Evolutionary conservation across 2,888 invertebrate species (phyloP), one percentile per base, ranked within the genome.

Genomic region (Morpho deidamia): DNA sequence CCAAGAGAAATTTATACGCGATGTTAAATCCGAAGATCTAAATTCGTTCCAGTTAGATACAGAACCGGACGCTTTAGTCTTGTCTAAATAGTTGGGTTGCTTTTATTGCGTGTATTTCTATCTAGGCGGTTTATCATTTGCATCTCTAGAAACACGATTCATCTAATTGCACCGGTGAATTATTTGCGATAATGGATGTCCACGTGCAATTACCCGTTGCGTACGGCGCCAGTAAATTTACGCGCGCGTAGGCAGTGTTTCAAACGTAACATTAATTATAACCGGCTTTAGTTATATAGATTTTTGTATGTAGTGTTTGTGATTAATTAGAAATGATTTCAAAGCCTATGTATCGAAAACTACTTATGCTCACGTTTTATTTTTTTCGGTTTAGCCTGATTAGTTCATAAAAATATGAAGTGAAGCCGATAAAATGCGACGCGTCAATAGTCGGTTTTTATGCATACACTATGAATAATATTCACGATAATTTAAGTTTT

Each of bases 151-250:
- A 78, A 78, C 79, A 74, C 73, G 75, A 72, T 76, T 76, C 78
- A 74, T 79, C 75, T 83, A 81, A 83, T 83, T 83, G 79, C 78
- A 69, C 11, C 68, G 74, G 76, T 76, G 77, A 82, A 81, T 81
- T 83, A 85, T 83, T 78, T 81, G 76, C 77, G 65, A 79, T 83
- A 84, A 85, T 85, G 77, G 76, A 78, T 84, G 84, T 84, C 83
- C 81, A 77, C 75, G 76, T 72, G 80, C 80, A 84, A 84, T 85
- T 84, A 83, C 75, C 75, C 71, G 72, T 44, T 23, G 38, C 38
- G 68, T 66, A 74, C 77, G 81, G 81, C 84, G 86, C 84, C 83
- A 76, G 76, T 78, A 11, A 12, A 51, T 41, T 54, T 12, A 51
- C 78, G 76, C 75, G 71, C 72, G 66, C 63, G 69, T 61, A 59